Conservation (phyloP, 1,140 invertebrate species). For the Atopsyche davidsoni region DNA sequence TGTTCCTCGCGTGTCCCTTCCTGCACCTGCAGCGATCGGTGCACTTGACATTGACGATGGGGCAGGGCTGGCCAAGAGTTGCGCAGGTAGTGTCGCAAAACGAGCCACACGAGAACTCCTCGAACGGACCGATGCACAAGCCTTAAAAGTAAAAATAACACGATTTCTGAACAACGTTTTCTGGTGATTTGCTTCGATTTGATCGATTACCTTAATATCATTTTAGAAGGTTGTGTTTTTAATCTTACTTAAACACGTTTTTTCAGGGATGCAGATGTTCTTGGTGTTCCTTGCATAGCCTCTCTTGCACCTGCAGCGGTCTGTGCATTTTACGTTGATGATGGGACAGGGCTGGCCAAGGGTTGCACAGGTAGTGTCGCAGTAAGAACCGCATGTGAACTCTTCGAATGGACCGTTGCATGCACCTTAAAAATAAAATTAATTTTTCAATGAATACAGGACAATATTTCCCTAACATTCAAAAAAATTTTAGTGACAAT, state of each 20-base stretch:
- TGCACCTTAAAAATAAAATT: too few species aligned
- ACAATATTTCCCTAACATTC: too few species aligned
- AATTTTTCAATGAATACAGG: too few species aligned
- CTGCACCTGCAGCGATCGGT: slow-evolving; percentile 21
- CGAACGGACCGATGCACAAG: too few species aligned
- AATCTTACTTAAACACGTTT: slow-evolving; percentile 13
- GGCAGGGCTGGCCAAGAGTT: slow-evolving; percentile 16
- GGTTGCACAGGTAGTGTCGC: slow-evolving; percentile 21
- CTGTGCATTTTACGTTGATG: slow-evolving; percentile 15
- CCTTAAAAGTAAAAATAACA: too few species aligned
- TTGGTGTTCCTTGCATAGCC: slow-evolving; percentile 19
- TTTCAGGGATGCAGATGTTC: slow-evolving; percentile 6
- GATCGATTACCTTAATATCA: too few species aligned
- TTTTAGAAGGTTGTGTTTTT: slow-evolving; percentile 9
- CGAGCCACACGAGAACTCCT: slow-evolving; percentile 19
- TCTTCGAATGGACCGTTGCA: slow-evolving; percentile 17
- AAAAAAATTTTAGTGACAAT: too few species aligned
- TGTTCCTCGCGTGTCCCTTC: slow-evolving; percentile 19
- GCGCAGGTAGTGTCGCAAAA: slow-evolving; percentile 21
- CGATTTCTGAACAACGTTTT: too few species aligned
- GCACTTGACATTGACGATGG: slow-evolving; percentile 19
- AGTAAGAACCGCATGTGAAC: slow-evolving; percentile 19
- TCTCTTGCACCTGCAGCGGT: slow-evolving; percentile 20
- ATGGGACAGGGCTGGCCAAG: slow-evolving; percentile 19
- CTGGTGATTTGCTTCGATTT: too few species aligned